Evolutionary conservation across 2,113 vertebrate species (phyloP), one percentile per base, ranked within the genome.

Genomic region (Shinisaurus crocodilurus): DNA sequence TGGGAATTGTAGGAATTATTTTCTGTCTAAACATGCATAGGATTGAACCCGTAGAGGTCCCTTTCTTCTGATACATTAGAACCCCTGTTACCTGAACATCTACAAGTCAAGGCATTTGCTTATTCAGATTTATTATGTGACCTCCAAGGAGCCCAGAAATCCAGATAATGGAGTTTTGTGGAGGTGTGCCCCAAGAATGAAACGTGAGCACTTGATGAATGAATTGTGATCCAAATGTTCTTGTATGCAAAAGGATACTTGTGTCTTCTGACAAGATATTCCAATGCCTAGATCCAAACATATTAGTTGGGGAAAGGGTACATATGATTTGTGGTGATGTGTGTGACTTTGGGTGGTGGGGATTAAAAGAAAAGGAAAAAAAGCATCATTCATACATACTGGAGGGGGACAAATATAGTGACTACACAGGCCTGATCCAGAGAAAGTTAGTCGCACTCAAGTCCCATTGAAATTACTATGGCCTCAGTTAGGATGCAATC

Each of bases 11-110:
- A 60, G 12, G 57, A 60, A 3, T 60, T 16, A 15, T 60, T 54
- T 60, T 60, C 57, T 60, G 57, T 60, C 57, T 60, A 60, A 60
- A 60, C 16, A 16, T 60, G 57, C 57, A 60, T 60, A 16, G 57
- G 12, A 15, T 60, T 60, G 57, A 3, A 16, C 16, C 57, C 54
- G 89, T 82, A 79, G 93, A 91, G 93, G 79, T 88, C 86, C 29
- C 5, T 85, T 88, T 90, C 89, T 93, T 82, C 87, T 90, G 87
- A 89, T 88, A 91, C 7, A 48, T 65, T 77, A 90, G 43, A 48
- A 80, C 87, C 4, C 75, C 54, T 29, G 8, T 9, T 76, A 32
- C 20, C 50, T 76, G 72, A 29, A 37, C n/a, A 32, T 16, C 2
- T 40, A 60, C 40, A 40, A 29, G 20, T 29, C 27, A 87, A n/a